Evolutionary conservation across 2,797 vertebrate species (phyloP).

Genomic region (Phyllotis vaccarum): DNA sequence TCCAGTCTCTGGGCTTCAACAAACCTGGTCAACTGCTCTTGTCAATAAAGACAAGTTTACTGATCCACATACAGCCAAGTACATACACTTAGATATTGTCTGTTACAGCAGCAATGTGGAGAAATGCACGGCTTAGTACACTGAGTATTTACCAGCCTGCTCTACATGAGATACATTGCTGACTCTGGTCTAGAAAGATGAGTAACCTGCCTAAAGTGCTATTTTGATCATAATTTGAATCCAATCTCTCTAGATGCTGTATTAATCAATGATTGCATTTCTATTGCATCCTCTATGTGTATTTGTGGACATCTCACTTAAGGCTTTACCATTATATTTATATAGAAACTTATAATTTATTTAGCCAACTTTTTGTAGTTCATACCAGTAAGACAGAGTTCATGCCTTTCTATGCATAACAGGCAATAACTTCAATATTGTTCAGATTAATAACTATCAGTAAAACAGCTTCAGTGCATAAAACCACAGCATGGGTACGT

Average conservation of each 20-base stretch:
- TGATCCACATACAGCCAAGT: background rate
- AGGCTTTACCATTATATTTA: conserved; percentile 26
- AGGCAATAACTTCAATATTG: background rate
- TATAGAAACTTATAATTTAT: background rate
- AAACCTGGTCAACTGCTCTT: background rate
- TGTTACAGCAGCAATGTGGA: background rate
- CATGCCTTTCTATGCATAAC: background rate
- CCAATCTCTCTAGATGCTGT: conserved; percentile 10
- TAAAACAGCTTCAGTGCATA: conserved; percentile 40
- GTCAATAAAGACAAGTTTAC: conserved; percentile 42
- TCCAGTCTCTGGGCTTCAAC: background rate
- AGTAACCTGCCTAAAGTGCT: background rate
- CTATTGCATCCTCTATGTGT: background rate
- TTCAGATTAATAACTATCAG: background rate
- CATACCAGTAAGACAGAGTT: background rate
- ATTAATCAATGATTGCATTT: background rate
- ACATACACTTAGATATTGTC: background rate
- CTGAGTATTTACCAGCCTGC: background rate
- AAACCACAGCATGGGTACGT: background rate
- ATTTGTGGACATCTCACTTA: conserved; percentile 33
- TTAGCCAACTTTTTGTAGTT: background rate
- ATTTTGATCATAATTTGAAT: conserved; percentile 45
- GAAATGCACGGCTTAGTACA: background rate
- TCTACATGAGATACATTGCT: conserved; percentile 13
- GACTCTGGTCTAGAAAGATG: background rate